phyloP scores from a whole-genome alignment of 2,797 vertebrate genomes.

The Ceryle rudis region DNA sequence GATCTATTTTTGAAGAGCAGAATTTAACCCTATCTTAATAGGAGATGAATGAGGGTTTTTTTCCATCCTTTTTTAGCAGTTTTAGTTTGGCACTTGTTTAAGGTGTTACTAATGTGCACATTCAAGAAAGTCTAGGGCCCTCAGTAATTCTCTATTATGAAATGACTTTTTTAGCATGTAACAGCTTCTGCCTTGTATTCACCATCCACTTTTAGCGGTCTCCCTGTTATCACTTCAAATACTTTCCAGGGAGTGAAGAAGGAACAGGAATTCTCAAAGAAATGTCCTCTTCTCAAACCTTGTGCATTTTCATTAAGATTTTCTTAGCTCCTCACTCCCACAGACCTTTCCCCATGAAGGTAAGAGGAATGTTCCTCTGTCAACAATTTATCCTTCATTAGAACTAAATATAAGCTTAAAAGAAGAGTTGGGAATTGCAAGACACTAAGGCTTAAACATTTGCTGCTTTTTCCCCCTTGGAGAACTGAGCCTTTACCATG shows the following conservation, averaged over 20 bases:
- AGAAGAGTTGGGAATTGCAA: background rate
- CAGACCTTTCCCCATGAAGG: background rate
- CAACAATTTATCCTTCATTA: constrained; percentile 33
- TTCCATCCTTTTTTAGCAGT: constrained; percentile 28
- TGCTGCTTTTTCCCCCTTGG: background rate
- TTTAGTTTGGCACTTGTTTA: constrained; percentile 43
- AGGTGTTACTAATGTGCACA: constrained; percentile 38
- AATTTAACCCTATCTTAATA: constrained; percentile 49
- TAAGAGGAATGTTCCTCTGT: background rate
- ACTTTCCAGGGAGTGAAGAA: background rate
- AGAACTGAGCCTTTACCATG: background rate
- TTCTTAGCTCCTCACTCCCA: background rate
- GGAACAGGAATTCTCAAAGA: constrained; percentile 1
- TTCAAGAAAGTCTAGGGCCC: background rate
- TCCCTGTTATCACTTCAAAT: constrained; percentile 32
- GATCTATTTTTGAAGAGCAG: constrained; percentile 36
- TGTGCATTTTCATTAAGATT: constrained; percentile 17
- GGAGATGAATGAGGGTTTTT: background rate
- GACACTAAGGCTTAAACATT: background rate
- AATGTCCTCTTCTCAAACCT: background rate
- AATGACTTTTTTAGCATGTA: constrained; percentile 41
- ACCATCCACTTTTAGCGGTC: background rate
- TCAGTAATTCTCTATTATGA: constrained; percentile 22
- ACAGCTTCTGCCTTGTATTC: constrained; percentile 17
- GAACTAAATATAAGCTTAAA: constrained; percentile 39